Evolutionary conservation across 1,140 invertebrate genomes (phyloP), one percentile per base, ranked within the genome.

Genomic region (Oscheius sp.): DNA sequence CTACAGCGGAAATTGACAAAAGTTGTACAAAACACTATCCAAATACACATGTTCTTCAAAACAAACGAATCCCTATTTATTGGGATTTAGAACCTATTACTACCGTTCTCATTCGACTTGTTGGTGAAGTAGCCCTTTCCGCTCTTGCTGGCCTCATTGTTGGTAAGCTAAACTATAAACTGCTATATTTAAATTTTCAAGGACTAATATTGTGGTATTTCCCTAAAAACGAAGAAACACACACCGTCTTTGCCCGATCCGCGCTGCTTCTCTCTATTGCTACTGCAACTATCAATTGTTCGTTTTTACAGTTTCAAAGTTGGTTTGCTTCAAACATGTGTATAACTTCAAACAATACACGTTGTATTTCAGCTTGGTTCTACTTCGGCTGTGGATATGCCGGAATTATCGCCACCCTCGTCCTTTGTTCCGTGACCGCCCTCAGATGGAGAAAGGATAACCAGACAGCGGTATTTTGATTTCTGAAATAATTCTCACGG

Each of bases 361-460:
- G n/a, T 42, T 42, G 7, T 42, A n/a, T n/a, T 10, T 42, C n/a
- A 42, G 38, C 7, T 42, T 42, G 7, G 7, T 55, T 55, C 61
- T 34, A 38, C 36, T 34, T 63, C 23, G 61, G 36, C 29, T n/a
- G 13, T n/a, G 61, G 32, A 13, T 63, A 63, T 63, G 32, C 32
- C 10, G 61, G 61, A 18, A 63, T 63, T n/a, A 34, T 63, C 26
- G 15, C 7, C 20, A 26, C 29, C 18, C 26, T 63, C 7, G 10
- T 63, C 36, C 15, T 63, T 13, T 13, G 18, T n/a, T 63, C 32
- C 7, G n/a, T 63, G 7, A 10, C 61, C 15, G 15, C 18, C 20
- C 18, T 18, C 10, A 63, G 31, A 34, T 63, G 61, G 61, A 29
- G 61, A 63, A 63, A 36, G 7, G 61, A 63, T 26, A 63, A 63